Evolutionary conservation across 1,140 invertebrate genomes (phyloP).

Genomic region (Zaprionus tsacasi): DNA sequence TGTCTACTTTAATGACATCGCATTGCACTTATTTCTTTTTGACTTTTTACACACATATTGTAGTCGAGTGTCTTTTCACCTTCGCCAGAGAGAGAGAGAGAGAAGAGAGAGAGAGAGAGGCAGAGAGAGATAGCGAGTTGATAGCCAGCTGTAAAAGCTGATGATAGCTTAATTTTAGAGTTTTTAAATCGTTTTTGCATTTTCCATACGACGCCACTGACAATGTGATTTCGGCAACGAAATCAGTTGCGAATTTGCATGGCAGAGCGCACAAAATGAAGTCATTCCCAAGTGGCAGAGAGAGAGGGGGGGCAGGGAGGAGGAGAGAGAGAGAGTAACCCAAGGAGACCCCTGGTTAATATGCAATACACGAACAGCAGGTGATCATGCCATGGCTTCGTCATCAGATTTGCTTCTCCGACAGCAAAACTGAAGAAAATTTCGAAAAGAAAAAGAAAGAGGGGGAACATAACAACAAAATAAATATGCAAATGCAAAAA

Average conservation of each 20-base stretch:
- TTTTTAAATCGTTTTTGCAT: slow-evolving; percentile 76
- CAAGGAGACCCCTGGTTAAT: slow-evolving; percentile 38
- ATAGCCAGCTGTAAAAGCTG: slow-evolving; percentile 73
- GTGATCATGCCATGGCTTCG: slow-evolving; percentile 38
- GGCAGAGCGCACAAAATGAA: slow-evolving; percentile 63
- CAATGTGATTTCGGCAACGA: slow-evolving; percentile 73
- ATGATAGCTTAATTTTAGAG: slow-evolving; percentile 82
- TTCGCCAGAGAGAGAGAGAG: not conserved
- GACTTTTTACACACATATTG: slow-evolving; percentile 53
- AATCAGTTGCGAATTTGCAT: slow-evolving; percentile 80
- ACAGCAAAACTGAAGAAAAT: not conserved
- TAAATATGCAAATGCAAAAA: slow-evolving; percentile 3
- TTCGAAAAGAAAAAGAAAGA: not conserved
- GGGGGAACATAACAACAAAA: not conserved
- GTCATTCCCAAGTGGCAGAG: slow-evolving; percentile 53
- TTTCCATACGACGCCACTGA: slow-evolving; percentile 51
- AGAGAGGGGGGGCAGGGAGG: slow-evolving; percentile 1
- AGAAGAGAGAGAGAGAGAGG: not conserved
- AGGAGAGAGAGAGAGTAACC: not conserved
- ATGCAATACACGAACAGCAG: slow-evolving; percentile 52
- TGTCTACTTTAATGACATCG: slow-evolving; percentile 79
- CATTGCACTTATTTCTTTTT: slow-evolving; percentile 79
- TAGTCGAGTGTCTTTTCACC: slow-evolving; percentile 36
- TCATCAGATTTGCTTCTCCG: slow-evolving; percentile 26
- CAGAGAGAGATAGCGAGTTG: slow-evolving; percentile 28